Conservation (phyloP, 2,113 vertebrate genomes). For the Puntigrus tetrazona region DNA sequence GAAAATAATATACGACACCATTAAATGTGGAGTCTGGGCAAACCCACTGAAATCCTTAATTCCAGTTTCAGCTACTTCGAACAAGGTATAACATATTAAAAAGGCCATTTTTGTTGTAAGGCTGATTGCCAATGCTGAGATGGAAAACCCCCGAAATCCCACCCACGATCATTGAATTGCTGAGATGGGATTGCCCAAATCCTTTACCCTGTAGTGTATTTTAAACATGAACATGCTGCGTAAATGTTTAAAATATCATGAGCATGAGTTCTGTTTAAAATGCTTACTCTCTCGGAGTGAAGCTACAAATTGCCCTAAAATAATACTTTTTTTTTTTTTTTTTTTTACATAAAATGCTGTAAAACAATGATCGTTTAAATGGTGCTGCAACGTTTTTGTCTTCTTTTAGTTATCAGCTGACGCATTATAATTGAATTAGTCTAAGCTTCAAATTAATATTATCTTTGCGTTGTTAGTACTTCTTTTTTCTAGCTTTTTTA, state of each 20-base stretch:
- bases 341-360: slow-evolving; percentile 13
- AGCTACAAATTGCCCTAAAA: slow-evolving; percentile 34
- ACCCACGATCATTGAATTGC: background rate
- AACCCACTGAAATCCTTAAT: slow-evolving; percentile 19
- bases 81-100: slow-evolving; percentile 7
- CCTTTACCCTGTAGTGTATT: slow-evolving; percentile 50
- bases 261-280: slow-evolving; percentile 31
- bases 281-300: slow-evolving; percentile 14
- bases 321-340: background rate
- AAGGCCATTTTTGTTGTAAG: slow-evolving; percentile 23
- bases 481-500: slow-evolving; percentile 62
- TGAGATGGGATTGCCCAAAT: slow-evolving; percentile 40
- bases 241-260: slow-evolving; percentile 36
- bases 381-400: slow-evolving; percentile 47
- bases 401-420: slow-evolving; percentile 61
- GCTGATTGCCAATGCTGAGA: slow-evolving; percentile 27
- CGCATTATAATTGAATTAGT: slow-evolving; percentile 62
- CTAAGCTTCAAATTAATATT: slow-evolving; percentile 65
- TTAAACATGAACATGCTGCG: slow-evolving; percentile 38
- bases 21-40: slow-evolving; percentile 46
- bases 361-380: slow-evolving; percentile 40
- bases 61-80: slow-evolving; percentile 18
- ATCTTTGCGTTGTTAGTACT: slow-evolving; percentile 64
- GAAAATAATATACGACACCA: slow-evolving; percentile 27
- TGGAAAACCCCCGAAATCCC: slow-evolving; percentile 20